A percentile compares a stretch with the other conserved stretches of the same genome.
Evolutionary conservation across 2,113 vertebrate species (phyloP).

Genomic region (Leptobrachium ailaonicum): DNA sequence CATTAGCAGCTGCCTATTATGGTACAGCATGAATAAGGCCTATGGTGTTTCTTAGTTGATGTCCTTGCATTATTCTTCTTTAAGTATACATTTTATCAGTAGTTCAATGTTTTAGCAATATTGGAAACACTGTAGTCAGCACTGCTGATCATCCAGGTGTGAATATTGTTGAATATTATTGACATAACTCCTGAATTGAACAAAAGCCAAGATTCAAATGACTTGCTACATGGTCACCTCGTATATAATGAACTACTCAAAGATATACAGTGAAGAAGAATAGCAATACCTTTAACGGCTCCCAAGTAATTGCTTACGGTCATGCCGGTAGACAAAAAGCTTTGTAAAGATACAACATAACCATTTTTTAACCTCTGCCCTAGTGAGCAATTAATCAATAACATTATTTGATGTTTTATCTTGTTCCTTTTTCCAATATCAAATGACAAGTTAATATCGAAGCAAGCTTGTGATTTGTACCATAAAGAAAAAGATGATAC

Average conservation of each 20-base stretch:
- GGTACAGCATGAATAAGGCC: too few species aligned
- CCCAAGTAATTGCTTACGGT: background rate
- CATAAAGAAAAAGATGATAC: too few species aligned
- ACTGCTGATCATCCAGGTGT: conserved; percentile 38
- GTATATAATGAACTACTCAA: conserved; percentile 25
- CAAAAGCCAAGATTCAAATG: conserved; percentile 37
- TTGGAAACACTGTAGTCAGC: conserved; percentile 35
- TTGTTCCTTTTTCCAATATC: too few species aligned
- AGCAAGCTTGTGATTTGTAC: too few species aligned
- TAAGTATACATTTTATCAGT: background rate
- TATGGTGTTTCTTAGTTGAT: background rate
- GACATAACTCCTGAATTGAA: conserved; percentile 25
- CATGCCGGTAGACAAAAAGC: too few species aligned
- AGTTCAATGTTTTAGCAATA: conserved; percentile 14
- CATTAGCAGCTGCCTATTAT: too few species aligned
- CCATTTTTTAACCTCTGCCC: too few species aligned
- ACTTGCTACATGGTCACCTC: conserved; percentile 30
- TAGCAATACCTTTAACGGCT: conserved; percentile 6
- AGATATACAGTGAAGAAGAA: conserved; percentile 16
- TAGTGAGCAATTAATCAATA: too few species aligned
- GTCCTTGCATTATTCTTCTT: conserved; percentile 15
- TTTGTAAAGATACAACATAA: too few species aligned
- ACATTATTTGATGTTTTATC: too few species aligned
- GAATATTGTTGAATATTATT: conserved; percentile 34
- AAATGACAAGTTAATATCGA: too few species aligned